Conservation (phyloP, 2,888 invertebrate species). For the Sphinx pinastri region DNA sequence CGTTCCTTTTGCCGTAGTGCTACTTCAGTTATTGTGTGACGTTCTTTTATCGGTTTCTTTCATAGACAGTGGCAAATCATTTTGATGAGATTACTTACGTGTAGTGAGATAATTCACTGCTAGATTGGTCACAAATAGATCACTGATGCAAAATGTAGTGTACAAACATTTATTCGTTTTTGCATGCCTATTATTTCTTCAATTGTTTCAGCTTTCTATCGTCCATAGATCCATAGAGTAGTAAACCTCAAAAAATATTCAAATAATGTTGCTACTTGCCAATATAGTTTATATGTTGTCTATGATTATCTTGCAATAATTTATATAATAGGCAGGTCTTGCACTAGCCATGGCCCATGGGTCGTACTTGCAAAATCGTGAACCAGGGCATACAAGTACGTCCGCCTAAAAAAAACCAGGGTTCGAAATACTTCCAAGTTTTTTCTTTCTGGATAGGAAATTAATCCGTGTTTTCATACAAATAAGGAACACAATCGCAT, state of each 20-base stretch:
- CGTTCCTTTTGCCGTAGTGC: conserved; percentile 45
- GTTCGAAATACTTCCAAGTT: too few relatives aligned
- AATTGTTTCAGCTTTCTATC: conserved; percentile 53
- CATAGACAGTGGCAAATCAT: conserved; percentile 41
- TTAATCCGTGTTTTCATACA: too few relatives aligned
- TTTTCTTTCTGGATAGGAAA: too few relatives aligned
- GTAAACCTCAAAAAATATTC: background rate
- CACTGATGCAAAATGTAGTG: conserved; percentile 40
- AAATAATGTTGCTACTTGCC: background rate
- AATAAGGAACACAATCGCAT: too few relatives aligned
- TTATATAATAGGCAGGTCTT: too few relatives aligned
- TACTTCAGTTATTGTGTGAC: conserved; percentile 43
- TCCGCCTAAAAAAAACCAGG: too few relatives aligned
- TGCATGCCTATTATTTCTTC: conserved; percentile 52
- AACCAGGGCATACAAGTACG: too few relatives aligned
- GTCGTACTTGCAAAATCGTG: too few relatives aligned
- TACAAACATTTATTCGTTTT: conserved; percentile 45
- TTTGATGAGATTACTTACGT: conserved; percentile 42
- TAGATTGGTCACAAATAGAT: conserved; percentile 45
- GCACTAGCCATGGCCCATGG: too few relatives aligned
- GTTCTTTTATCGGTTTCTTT: conserved; percentile 46
- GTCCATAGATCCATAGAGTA: conserved; percentile 22
- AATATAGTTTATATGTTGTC: background rate
- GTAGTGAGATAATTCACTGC: conserved; percentile 42
- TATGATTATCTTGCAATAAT: background rate